Evolutionary conservation across 2,797 vertebrate genomes (phyloP), one percentile per base, ranked within the genome.

Genomic region (Liasis olivaceus): DNA sequence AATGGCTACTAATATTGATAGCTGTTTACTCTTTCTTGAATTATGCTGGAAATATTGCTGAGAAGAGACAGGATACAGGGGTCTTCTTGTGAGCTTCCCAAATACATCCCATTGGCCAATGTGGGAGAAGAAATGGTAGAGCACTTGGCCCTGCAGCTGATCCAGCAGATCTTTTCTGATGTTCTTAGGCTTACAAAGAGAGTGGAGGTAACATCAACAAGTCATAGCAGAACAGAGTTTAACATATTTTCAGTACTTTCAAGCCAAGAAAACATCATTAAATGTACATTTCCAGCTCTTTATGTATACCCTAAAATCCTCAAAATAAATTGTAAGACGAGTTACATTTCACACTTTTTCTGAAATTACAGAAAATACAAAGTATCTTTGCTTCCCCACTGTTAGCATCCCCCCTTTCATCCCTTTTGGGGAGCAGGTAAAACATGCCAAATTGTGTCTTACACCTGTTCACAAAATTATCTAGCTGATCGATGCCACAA

Each of bases 381-480:
- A 95, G 93, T n/a, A 0, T 89, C 69, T 5, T 84, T 1, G 1
- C 89, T 47, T 24, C 6, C 86, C 87, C 92, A 81, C 88, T 77
- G 36, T 42, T 85, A 87, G 20, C 42, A 47, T 81, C 77, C 63
- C 22, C 91, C 64, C 95, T 56, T 91, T 95, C 94, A 63, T 92
- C 26, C 36, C 36, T 95, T 93, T 95, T 90, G 96, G 92, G 94
- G 96, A 97, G 96, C 81, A 72, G 96, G 95, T 97, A 96, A 94
- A 96, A 96, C 95, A 93, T 95, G 95, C 94, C 96, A 97, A 77
- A 26, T 31, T 91, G 62, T 95, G 86, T 92, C 60, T 6, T 91
- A 96, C 86, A 94, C 51, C 81, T 94, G 95, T 93, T 93, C 90
- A 62, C 86, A 95, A 97, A 97, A 96, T 96, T 93, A 96, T 92